Evolutionary conservation across 2,888 invertebrate species (phyloP).

Genomic region (Macaria notata): DNA sequence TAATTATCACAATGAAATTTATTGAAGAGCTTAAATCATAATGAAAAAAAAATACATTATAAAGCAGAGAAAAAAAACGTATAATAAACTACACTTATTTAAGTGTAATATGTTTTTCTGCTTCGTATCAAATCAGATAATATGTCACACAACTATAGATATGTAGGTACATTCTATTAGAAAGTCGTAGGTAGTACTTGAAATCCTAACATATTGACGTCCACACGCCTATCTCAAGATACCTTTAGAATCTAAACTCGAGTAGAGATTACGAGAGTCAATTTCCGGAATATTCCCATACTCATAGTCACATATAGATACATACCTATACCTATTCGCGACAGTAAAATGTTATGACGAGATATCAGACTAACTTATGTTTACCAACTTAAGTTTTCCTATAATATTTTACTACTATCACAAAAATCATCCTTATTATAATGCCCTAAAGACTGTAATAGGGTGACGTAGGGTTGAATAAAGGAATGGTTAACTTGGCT

Average conservation of each 20-base stretch:
- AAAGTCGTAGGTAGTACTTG: too few species aligned
- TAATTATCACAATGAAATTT: too few species aligned
- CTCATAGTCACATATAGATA: slow-evolving; percentile 40
- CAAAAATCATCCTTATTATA: slow-evolving; percentile 34
- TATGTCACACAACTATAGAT: too few species aligned
- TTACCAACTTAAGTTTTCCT: slow-evolving; percentile 36
- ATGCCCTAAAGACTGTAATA: slow-evolving; percentile 21
- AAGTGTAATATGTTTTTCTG: too few species aligned
- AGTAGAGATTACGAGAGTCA: slow-evolving; percentile 60
- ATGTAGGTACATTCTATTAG: too few species aligned
- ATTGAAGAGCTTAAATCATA: too few species aligned
- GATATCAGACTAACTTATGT: slow-evolving; percentile 65
- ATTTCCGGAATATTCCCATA: slow-evolving; percentile 62
- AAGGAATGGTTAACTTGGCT: slow-evolving; percentile 39
- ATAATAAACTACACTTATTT: too few species aligned
- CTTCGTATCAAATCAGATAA: too few species aligned
- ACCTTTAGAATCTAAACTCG: slow-evolving; percentile 47
- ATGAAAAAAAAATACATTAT: too few species aligned
- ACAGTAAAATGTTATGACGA: slow-evolving; percentile 75
- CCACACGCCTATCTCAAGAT: slow-evolving; percentile 24
- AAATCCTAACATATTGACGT: too few species aligned
- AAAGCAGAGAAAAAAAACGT: too few species aligned
- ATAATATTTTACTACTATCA: slow-evolving; percentile 13
- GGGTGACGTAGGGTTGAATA: slow-evolving; percentile 12
- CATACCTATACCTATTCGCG: slow-evolving; percentile 42